These are phyloP conservation scores for Xanthia togata DNA, from an alignment of 2,888 invertebrate genomes.

Conservation along the genomic window DNA sequence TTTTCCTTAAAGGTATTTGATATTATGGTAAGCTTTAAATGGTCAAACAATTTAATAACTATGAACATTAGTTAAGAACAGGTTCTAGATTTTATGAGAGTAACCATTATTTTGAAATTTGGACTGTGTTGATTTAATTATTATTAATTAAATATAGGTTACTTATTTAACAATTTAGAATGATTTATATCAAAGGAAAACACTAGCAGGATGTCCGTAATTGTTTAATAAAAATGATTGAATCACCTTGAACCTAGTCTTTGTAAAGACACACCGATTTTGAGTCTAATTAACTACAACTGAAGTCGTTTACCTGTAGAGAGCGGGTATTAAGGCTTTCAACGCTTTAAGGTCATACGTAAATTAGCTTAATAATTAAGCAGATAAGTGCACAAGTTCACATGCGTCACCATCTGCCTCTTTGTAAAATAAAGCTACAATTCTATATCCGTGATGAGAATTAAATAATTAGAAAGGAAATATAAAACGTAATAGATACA, in stretches of 20 bases:
- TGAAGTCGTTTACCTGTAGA: conserved; percentile 32
- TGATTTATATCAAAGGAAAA: not conserved
- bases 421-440: conserved; percentile 21
- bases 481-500: not conserved
- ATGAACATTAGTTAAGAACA: not conserved
- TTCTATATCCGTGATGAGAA: conserved; percentile 24
- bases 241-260: conserved; percentile 38
- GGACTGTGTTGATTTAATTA: not conserved
- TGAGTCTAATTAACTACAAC: conserved; percentile 18
- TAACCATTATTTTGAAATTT: not conserved
- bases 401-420: conserved; percentile 45
- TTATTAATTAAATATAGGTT: no score
- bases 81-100: not conserved
- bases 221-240: not conserved
- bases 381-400: conserved; percentile 18
- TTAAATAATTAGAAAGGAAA: not conserved
- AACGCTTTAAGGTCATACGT: conserved; percentile 41
- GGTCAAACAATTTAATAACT: conserved; percentile 1
- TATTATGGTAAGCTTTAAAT: not conserved
- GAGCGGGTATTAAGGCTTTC: conserved; percentile 12
- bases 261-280: not conserved
- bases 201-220: not conserved
- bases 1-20: conserved; percentile 40
- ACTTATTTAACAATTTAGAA: not conserved
- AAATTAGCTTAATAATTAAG: conserved; percentile 28